Evolutionary conservation across 2,888 invertebrate species (phyloP), one percentile per base, ranked within the genome.

Genomic region (Drosophila pegasa): DNA sequence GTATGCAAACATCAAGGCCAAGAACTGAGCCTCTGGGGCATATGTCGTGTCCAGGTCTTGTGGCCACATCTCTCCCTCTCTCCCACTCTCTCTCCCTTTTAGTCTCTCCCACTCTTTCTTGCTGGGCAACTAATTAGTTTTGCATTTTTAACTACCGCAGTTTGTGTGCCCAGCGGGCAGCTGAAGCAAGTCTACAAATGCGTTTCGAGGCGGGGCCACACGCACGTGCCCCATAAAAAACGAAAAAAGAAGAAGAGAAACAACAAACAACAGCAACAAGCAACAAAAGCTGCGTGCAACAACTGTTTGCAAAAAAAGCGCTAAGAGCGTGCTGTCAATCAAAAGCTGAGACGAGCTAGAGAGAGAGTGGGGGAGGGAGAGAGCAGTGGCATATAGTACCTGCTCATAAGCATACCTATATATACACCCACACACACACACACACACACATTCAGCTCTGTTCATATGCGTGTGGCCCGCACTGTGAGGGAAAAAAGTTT

Each of bases 291-390:
- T 71, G 73, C 72, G 65, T 72, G 78, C 72, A 77, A 40, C 51
- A 75, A 69, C 41, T 63, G 68, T 75, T 52, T 58, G 45, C 41
- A 18, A 56, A 43, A 43, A 45, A 43, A 43, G 22, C 68, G 68
- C 86, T 75, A 71, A 78, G 79, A 81, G 83, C 82, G 58, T 43
- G 60, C 83, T 68, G 80, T 81, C 86, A 80, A 72, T 80, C 80
- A 80, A 81, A 50, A 7, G n/a, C 45, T 22, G 10, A n/a, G 35
- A 22, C 4, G 51, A 16, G 50, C 35, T 10, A 35, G 20, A 48
- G 4, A 20, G 14, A n/a, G 0, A n/a, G n/a, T 14, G 31, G 14
- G 20, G 1, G 18, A 2, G 22, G 3, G 14, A n/a, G 33, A n/a
- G 33, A 5, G n/a, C 10, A 27, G 45, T 1, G 29, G 7, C 14